Conservation (phyloP, 1,140 invertebrate species). For the Cydia fagiglandana region DNA sequence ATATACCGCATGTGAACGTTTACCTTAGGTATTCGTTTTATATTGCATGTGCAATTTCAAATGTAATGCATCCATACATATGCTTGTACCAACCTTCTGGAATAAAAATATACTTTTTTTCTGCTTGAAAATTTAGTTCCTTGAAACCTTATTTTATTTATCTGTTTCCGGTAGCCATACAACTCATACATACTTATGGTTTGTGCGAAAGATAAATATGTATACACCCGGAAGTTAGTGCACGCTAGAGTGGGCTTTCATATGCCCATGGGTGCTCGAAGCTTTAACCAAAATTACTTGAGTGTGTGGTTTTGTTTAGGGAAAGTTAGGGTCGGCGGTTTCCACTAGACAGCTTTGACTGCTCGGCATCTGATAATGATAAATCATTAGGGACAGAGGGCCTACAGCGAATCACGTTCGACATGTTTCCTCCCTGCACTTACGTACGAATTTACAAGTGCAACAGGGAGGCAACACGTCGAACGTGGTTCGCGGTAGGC, state of each 20-base stretch:
- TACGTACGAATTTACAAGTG: no score
- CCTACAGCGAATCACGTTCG: no score
- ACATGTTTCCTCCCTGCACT: no score
- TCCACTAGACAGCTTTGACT: conserved; percentile 36
- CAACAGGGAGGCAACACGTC: no score
- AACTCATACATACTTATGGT: background rate
- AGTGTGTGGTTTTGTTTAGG: conserved; percentile 44
- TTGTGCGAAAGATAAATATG: conserved; percentile 42
- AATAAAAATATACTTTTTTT: no score
- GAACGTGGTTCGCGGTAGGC: no score
- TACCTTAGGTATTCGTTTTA: conserved; percentile 39
- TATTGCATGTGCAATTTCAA: conserved; percentile 20
- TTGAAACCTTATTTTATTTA: no score
- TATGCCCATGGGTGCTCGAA: conserved; percentile 19
- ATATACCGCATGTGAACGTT: conserved; percentile 51
- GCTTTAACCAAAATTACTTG: conserved; percentile 38
- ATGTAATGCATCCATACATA: no score
- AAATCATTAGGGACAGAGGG: conserved; percentile 39
- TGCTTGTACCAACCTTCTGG: no score
- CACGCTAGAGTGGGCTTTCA: background rate
- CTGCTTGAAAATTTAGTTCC: no score
- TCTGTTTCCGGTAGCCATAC: background rate
- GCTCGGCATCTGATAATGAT: conserved; percentile 37
- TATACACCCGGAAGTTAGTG: background rate
- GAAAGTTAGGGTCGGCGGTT: conserved; percentile 40